Base-by-base conservation (phyloP, 35 echinoderm and acorn worm species). In the Lytechinus variegatus region DNA sequence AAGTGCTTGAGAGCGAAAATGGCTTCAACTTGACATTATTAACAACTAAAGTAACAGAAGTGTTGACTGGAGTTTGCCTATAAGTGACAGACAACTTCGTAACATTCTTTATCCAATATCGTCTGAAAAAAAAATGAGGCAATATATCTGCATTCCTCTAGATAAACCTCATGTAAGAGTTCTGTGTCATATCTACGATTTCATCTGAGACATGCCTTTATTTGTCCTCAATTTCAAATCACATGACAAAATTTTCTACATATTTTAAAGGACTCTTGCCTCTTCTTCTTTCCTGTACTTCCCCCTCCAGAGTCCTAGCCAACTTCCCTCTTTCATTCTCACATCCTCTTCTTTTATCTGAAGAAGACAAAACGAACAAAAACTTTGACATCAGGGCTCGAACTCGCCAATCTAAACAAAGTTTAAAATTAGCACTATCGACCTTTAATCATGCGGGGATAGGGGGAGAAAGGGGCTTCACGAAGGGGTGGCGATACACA, bases 301-400 rank as follows among this genome's bases (percentile, higher is more conserved):
- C 21, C 21, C 66, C 66, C 66, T 79, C 66, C 66, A 19, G 21
- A 79, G 66, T 79, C 66, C n/a, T 21, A 19, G 66, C 66, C 66
- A 19, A 79, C 66, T 79, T 79, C 66, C 66, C 66, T 79, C 66
- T 79, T 19, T n/a, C 66, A 79, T 79, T 79, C 66, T 79, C 16
- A 24, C 66, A 79, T 79, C 66, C 66, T 79, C 66, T 79, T 79
- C 66, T 79, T 79, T 79, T 79, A 79, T 79, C 66, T 24, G 66
- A 79, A 79, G 66, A 79, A 79, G 66, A 79, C 66, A 79, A 79
- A 79, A 79, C 66, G 66, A 79, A 79, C 66, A 79, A 79, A 79
- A 79, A 79, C 66, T 79, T 79, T 79, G 66, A 79, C 66, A 79
- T 79, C 66, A 79, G 66, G 66, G 66, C 66, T 79, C 66, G n/a